phyloP scores from a whole-genome alignment of 2,888 invertebrate genomes.

The Blastobasis adustella region DNA sequence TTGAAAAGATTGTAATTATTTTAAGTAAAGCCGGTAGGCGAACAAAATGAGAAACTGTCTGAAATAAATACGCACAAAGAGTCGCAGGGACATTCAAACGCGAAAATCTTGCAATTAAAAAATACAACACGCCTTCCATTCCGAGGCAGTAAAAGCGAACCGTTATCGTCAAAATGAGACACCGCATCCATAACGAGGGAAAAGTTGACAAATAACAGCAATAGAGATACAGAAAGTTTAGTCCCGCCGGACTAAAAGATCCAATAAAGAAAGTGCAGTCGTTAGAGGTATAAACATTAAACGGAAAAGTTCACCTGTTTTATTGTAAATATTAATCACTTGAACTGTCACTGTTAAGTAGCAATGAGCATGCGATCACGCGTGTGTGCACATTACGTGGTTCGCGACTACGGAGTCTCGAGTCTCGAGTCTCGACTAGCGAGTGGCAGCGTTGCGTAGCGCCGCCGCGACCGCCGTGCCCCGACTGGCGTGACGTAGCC shows the following conservation, averaged over 20 bases:
- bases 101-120: no score
- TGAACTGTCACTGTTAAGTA: slow-evolving; percentile 51
- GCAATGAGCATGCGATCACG: slow-evolving; percentile 52
- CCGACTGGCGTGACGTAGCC: slow-evolving; percentile 45
- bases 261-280: slow-evolving; percentile 40
- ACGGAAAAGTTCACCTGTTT: slow-evolving; percentile 53
- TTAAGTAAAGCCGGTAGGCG: no score
- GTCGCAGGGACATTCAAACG: no score
- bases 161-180: slow-evolving; percentile 5
- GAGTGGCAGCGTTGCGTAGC: not conserved
- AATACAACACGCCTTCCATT: no score
- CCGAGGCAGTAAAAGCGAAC: no score
- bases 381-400: slow-evolving; percentile 48
- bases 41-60: no score
- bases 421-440: not conserved
- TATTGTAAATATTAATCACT: slow-evolving; percentile 60
- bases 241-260: slow-evolving; percentile 35
- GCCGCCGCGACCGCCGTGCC: slow-evolving; percentile 29
- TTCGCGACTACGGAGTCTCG: slow-evolving; percentile 21
- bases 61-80: no score
- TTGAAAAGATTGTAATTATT: no score
- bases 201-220: slow-evolving; percentile 30
- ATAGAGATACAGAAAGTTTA: slow-evolving; percentile 36
- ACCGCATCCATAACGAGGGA: slow-evolving; percentile 20
- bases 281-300: slow-evolving; percentile 30